Conservation (phyloP, 2,113 vertebrate species). For the Leptobrachium leishanense region DNA sequence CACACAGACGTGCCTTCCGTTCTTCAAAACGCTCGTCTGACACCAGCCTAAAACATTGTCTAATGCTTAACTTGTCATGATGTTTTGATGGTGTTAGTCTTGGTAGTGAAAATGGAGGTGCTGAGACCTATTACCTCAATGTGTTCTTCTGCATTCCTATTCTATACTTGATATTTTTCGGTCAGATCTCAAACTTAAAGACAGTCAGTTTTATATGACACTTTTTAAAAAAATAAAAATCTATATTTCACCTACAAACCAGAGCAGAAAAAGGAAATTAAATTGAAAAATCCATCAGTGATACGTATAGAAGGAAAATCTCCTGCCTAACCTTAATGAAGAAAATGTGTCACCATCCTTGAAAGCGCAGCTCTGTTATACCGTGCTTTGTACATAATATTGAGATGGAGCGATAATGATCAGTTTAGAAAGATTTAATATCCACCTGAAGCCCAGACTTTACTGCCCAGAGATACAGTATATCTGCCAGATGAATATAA, state of each 20-base stretch:
- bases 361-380: not conserved
- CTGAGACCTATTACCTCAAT: too few relatives aligned
- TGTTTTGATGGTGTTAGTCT: too few relatives aligned
- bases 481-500: constrained; percentile 35
- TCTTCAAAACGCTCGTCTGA: too few relatives aligned
- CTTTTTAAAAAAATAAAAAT: not conserved
- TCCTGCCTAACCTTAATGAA: not conserved
- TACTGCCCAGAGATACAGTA: constrained; percentile 11
- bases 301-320: not conserved
- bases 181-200: too few relatives aligned
- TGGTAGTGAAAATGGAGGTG: too few relatives aligned
- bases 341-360: not conserved
- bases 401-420: constrained; percentile 35
- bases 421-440: constrained; percentile 38
- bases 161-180: too few relatives aligned
- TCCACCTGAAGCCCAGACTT: constrained; percentile 41
- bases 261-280: constrained; percentile 22
- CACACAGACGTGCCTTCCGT: too few relatives aligned
- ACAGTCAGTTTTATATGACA: too few relatives aligned
- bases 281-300: not conserved
- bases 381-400: not conserved
- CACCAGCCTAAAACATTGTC: too few relatives aligned
- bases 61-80: too few relatives aligned
- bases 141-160: too few relatives aligned
- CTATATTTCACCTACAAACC: not conserved